Percentiles rank a stretch among this genome's conserved stretches.
Conservation (phyloP, 2,113 vertebrate species). For the Nothobranchius furzeri region DNA sequence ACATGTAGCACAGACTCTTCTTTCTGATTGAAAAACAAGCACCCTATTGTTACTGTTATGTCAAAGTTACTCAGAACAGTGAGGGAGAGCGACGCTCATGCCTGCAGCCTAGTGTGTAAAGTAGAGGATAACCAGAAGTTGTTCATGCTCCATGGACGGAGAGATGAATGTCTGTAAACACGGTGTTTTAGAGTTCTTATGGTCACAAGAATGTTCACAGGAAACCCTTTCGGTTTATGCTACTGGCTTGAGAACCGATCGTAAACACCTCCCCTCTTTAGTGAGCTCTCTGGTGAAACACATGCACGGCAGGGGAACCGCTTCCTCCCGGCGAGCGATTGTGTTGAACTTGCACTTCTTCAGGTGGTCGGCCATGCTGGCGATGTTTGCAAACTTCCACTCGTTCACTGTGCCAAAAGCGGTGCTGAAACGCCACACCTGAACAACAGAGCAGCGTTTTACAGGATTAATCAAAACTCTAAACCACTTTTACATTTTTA, state of each 20-base stretch:
- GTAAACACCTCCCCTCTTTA: constrained; percentile 92
- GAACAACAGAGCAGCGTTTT: background rate
- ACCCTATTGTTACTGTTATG: too few relatives aligned
- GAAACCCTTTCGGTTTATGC: constrained; percentile 66
- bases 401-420: constrained; percentile 95
- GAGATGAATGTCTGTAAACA: constrained; percentile 61
- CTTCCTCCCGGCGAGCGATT: constrained; percentile 89
- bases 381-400: constrained; percentile 97
- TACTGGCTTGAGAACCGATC: constrained; percentile 95
- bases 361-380: constrained; percentile 99
- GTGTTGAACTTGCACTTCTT: constrained; percentile 96
- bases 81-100: too few relatives aligned
- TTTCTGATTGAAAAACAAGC: too few relatives aligned
- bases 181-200: constrained; percentile 25
- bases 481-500: background rate
- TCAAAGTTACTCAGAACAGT: too few relatives aligned
- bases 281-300: constrained; percentile 97
- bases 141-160: constrained; percentile 8
- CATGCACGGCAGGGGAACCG: constrained; percentile 95
- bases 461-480: background rate
- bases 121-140: background rate
- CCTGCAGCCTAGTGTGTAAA: constrained; percentile 6
- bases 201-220: constrained; percentile 11
- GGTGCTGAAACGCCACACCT: constrained; percentile 99
- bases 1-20: too few relatives aligned